Evolutionary conservation across 2,113 vertebrate species (phyloP), one percentile per base, ranked within the genome.

Genomic region (Electrona antarctica): DNA sequence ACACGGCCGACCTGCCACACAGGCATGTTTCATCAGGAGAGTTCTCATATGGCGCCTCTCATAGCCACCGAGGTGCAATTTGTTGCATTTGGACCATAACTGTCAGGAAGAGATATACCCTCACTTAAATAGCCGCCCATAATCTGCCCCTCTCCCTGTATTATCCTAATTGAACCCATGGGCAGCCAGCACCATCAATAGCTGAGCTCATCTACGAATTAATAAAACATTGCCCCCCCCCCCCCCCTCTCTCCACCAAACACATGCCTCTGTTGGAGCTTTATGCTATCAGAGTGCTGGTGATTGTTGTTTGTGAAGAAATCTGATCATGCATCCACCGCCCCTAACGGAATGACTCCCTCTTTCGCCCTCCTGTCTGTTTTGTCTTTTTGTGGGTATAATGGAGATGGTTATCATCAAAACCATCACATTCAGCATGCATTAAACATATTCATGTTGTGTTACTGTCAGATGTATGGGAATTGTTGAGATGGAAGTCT

Each of bases 151-250:
- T 87, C 89, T 91, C 88, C 87, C 77, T 85, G 85, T 92, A 90
- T 92, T 93, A 92, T 90, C 90, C 89, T 93, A 93, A 93, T 93
- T 93, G 92, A 93, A 90, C 91, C 91, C 88, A 90, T 80, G 88
- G 90, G 92, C 83, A 33, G 86, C 90, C 90, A 85, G 71, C 71
- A 71, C 87, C 89, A 92, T 92, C 90, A 90, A 90, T 91, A 87
- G 90, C 89, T 92, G 89, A 93, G 91, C 92, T 92, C 90, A 92
- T 92, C 90, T 87, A 78, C 88, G 90, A 91, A 93, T 93, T 90
- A 93, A 93, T 92, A 92, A 93, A 93, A 93, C 89, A 92, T 92
- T 82, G 86, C 67, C 83, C 85, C 11, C 81, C 66, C 67, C 83
- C 84, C 14, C 81, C 66, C 3, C 5, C 33, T 65, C 83, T 84